phyloP scores from a whole-genome alignment of 2,113 vertebrate genomes.

The Echinops telfairi region DNA sequence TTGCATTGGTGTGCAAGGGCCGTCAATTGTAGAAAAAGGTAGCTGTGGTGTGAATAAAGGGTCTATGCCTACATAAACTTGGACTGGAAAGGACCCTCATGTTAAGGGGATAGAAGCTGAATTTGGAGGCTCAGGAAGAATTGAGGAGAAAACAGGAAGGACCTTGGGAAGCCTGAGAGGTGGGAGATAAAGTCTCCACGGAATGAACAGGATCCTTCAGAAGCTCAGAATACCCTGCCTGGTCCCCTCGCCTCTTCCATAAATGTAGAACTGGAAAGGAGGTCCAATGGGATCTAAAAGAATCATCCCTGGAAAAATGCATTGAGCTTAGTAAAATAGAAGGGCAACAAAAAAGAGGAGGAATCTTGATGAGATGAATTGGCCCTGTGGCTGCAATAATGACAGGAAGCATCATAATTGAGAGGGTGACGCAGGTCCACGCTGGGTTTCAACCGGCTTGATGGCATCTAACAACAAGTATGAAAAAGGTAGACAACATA shows the following conservation, averaged over 20 bases:
- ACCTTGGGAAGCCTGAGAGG: not conserved
- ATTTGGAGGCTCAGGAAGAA: not conserved
- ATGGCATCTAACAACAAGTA: not conserved
- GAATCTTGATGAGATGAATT: too few relatives aligned
- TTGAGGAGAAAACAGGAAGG: constrained; percentile 31
- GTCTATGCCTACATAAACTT: constrained; percentile 68
- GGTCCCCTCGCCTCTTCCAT: not conserved
- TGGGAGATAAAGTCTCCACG: constrained; percentile 3
- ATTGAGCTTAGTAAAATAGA: too few relatives aligned
- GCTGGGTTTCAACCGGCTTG: not conserved
- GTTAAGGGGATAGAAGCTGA: not conserved
- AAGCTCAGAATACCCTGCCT: not conserved
- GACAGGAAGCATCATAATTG: too few relatives aligned
- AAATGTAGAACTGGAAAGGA: constrained; percentile 27
- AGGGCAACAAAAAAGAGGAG: too few relatives aligned
- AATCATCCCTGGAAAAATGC: not conserved
- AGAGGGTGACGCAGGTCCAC: too few relatives aligned
- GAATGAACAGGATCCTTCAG: constrained; percentile 73
- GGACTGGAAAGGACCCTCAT: constrained; percentile 38
- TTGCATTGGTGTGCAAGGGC: constrained; percentile 40
- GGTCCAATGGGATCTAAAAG: not conserved
- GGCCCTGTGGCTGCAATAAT: too few relatives aligned
- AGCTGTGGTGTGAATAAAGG: constrained; percentile 48
- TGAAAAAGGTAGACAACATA: constrained; percentile 13
- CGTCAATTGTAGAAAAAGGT: constrained; percentile 54